These are phyloP conservation scores for Stenichneumon culpator DNA, from an alignment of 2,888 invertebrate genomes.

Conservation along the genomic window DNA sequence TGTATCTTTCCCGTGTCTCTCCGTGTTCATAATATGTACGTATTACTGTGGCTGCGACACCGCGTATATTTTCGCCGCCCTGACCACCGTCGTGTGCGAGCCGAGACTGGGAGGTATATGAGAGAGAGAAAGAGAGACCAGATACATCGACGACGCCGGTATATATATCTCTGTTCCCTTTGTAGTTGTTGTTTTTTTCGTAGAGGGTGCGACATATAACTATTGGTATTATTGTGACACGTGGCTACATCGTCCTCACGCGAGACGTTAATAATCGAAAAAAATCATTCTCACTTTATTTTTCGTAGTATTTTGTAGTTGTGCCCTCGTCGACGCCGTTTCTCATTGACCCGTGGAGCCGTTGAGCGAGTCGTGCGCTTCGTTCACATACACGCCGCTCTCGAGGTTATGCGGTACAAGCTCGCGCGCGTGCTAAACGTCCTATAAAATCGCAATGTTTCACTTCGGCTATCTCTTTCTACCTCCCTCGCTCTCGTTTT, in stretches of 20 bases:
- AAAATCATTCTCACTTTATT: slow-evolving; percentile 20
- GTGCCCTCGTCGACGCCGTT: slow-evolving; percentile 46
- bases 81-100: slow-evolving; percentile 42
- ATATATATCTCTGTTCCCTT: slow-evolving; percentile 39
- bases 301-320: slow-evolving; percentile 24
- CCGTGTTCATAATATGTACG: slow-evolving; percentile 59
- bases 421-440: too few relatives aligned
- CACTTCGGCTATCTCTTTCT: not conserved
- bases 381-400: slow-evolving; percentile 9
- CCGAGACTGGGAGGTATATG: slow-evolving; percentile 41
- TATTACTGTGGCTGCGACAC: slow-evolving; percentile 39
- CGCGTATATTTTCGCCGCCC: slow-evolving; percentile 64
- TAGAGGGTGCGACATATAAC: not conserved
- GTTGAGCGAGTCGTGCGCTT: slow-evolving; percentile 1
- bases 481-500: slow-evolving; percentile 1
- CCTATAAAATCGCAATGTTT: not conserved
- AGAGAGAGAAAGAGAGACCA: slow-evolving; percentile 2
- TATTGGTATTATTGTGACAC: slow-evolving; percentile 1
- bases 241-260: not conserved
- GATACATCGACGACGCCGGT: slow-evolving; percentile 57
- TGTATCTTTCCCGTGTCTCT: slow-evolving; percentile 11
- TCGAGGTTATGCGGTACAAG: not conserved
- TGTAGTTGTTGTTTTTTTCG: slow-evolving; percentile 13
- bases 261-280: not conserved
- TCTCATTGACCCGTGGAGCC: slow-evolving; percentile 45